Base-by-base conservation (phyloP, 1,140 invertebrate genomes). In the Lasioglossum baleicum region DNA sequence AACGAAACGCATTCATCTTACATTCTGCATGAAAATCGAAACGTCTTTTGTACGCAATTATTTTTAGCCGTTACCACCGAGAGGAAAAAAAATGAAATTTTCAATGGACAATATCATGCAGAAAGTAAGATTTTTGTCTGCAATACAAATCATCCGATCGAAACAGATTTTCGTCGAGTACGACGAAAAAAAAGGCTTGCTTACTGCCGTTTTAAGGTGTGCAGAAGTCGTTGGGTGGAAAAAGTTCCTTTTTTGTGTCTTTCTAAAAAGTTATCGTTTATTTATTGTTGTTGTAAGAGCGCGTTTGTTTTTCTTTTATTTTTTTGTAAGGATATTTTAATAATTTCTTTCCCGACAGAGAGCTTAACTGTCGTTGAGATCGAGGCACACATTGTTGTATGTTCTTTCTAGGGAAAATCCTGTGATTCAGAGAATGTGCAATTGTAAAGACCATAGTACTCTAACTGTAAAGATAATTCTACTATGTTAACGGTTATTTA, bases 131-230 rank as follows among this genome's bases (percentile, higher is more conserved):
- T 53, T 75, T 75, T 82, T 71, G 76, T 69, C 22, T 70, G 72
- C 51, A 73, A 71, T 17, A 61, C 72, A 75, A 73, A 79, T 79
- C 70, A 79, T 79, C n/a, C 60, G 22, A 65, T 72, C 61, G 42
- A 71, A 35, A 71, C 26, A 79, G 26, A 58, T 73, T 73, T 35
- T 64, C 53, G 42, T 65, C 48, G 67, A 63, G 58, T 84, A 75
- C 61, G 71, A 85, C 53, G 35, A 35, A 51, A 85, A 82, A 10
- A 13, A 85, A 85, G 76, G 76, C 82, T 82, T 83, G 80, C 75
- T 87, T 89, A 89, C 88, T 89, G 88, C 87, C 87, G 87, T 89
- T 89, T 90, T 86, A 86, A 86, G 82, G 80, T 85, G 75, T 85
- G 84, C 84, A 85, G 80, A 85, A 85, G 84, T 85, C 73, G 51